Conservation (phyloP, 2,888 invertebrate genomes). For the Coelinius sp. region DNA sequence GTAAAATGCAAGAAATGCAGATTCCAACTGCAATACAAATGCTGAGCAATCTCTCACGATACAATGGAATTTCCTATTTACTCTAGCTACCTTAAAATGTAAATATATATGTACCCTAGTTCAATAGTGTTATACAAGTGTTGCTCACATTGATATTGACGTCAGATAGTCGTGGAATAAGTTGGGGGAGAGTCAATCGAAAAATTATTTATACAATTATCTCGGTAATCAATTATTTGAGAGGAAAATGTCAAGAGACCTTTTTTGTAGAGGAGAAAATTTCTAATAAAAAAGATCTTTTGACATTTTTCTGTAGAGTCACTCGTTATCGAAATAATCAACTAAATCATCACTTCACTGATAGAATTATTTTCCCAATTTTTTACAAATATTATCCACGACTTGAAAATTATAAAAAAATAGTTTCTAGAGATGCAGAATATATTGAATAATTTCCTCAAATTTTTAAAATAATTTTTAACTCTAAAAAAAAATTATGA, state of each 20-base stretch:
- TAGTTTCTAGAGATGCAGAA: too few species aligned
- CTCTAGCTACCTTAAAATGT: neutral
- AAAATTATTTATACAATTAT: too few species aligned
- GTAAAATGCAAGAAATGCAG: conserved; percentile 19
- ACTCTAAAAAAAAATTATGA: neutral
- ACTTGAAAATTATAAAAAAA: neutral
- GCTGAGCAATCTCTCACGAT: conserved; percentile 1
- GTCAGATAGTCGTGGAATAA: neutral
- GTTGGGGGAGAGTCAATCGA: neutral
- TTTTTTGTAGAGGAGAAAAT: neutral
- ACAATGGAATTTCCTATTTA: conserved; percentile 14
- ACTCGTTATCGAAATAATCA: too few species aligned
- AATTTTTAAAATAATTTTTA: neutral
- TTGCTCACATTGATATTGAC: neutral
- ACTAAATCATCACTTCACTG: too few species aligned
- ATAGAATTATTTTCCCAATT: neutral
- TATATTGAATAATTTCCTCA: too few species aligned
- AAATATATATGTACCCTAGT: conserved; percentile 3
- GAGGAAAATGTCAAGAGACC: neutral
- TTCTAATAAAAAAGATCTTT: too few species aligned
- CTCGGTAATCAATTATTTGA: neutral
- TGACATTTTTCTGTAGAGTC: too few species aligned
- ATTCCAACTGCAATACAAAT: conserved; percentile 12
- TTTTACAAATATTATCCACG: neutral
- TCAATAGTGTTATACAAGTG: neutral